These are phyloP conservation scores for Heliangelus exortis DNA, from an alignment of 2,797 vertebrate species.

Conservation along the genomic window DNA sequence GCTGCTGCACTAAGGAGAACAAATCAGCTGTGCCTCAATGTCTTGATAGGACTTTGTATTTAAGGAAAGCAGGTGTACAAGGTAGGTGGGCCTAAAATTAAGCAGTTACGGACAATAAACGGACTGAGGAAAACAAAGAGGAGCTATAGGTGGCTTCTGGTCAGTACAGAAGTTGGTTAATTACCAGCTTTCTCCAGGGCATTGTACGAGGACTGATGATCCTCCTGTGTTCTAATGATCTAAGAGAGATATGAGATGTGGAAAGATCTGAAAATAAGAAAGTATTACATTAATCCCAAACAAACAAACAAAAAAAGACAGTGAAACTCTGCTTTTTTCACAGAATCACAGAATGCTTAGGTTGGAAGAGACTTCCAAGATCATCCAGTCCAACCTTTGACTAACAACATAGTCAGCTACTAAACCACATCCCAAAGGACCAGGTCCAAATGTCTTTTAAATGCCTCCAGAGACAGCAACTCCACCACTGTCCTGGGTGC, in stretches of 20 bases:
- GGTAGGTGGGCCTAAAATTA: neutral
- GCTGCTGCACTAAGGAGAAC: neutral
- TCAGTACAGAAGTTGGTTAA: neutral
- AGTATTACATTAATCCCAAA: neutral
- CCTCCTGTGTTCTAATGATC: neutral
- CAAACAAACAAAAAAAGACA: neutral
- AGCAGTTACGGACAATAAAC: neutral
- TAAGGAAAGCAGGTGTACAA: neutral
- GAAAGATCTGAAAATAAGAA: neutral
- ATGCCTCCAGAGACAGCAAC: too few species aligned
- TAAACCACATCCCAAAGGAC: too few species aligned
- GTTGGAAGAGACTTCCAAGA: too few species aligned
- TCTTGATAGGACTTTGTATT: neutral
- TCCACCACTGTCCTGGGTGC: too few species aligned
- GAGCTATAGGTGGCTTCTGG: neutral
- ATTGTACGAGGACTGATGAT: neutral
- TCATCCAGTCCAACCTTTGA: too few species aligned
- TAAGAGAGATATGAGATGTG: neutral
- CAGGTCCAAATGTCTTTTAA: too few species aligned
- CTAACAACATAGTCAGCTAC: too few species aligned
- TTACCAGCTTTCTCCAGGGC: neutral
- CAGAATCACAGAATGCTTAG: too few species aligned
- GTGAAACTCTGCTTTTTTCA: neutral
- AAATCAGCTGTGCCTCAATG: neutral
- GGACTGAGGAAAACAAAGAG: neutral